These are phyloP conservation scores for Ferdinandea cuprea DNA, from an alignment of 2,888 invertebrate species.

Conservation along the genomic window DNA sequence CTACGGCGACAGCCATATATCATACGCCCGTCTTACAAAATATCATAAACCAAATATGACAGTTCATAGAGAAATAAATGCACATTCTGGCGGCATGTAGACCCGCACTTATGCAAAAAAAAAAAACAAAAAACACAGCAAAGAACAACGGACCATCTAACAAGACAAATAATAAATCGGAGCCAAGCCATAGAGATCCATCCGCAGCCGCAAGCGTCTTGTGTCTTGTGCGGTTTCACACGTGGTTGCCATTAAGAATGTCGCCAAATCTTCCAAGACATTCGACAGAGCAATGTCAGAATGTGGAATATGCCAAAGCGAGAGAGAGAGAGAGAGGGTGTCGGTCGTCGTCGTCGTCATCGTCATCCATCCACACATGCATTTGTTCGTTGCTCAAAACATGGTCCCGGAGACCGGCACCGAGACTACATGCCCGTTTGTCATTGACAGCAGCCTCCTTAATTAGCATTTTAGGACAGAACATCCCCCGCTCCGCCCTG, in stretches of 20 bases:
- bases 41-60: constrained; percentile 73
- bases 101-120: no score
- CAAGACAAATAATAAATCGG: constrained; percentile 69
- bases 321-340: not conserved
- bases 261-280: constrained; percentile 68
- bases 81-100: constrained; percentile 32
- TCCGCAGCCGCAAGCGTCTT: constrained; percentile 16
- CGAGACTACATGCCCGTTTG: constrained; percentile 54
- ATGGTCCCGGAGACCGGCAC: constrained; percentile 40
- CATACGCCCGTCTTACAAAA: constrained; percentile 46
- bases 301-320: constrained; percentile 1
- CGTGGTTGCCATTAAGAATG: constrained; percentile 72
- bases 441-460: constrained; percentile 73
- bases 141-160: constrained; percentile 47
- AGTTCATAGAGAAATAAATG: constrained; percentile 61
- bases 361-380: constrained; percentile 51
- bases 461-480: constrained; percentile 73
- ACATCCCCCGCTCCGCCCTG: constrained; percentile 37
- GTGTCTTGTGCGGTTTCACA: constrained; percentile 55
- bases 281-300: constrained; percentile 31
- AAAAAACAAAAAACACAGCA: no score
- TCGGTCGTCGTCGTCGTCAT: no score
- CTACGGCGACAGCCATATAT: constrained; percentile 63
- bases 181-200: constrained; percentile 23
- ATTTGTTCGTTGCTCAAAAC: constrained; percentile 65